These are phyloP conservation scores for Tipula helvola DNA, from an alignment of 2,888 invertebrate species.

Conservation along the genomic window DNA sequence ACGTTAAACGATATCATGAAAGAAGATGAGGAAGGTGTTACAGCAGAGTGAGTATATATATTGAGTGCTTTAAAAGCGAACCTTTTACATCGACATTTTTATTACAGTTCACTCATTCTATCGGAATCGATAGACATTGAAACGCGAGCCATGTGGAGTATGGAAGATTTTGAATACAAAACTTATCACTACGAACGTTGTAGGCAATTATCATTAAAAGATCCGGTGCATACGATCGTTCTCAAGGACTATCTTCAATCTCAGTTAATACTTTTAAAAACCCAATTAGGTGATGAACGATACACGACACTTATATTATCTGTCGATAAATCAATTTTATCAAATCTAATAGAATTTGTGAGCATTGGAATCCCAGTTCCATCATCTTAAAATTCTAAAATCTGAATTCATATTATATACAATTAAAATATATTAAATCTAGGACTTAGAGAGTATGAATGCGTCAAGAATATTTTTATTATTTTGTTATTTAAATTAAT, in stretches of 20 bases:
- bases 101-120: constrained; percentile 35
- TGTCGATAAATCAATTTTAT: constrained; percentile 58
- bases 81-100: not conserved
- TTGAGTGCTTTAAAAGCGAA: not conserved
- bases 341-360: constrained; percentile 51
- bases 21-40: constrained; percentile 52
- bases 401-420: not conserved
- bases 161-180: constrained; percentile 42
- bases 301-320: constrained; percentile 63
- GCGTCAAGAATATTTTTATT: not conserved
- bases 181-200: constrained; percentile 62
- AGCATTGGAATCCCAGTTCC: constrained; percentile 20
- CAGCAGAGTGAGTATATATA: constrained; percentile 40
- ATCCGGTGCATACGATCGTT: constrained; percentile 70
- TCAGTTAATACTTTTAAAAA: constrained; percentile 58
- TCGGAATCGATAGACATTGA: constrained; percentile 33
- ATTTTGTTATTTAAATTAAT: not conserved
- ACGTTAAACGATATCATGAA: constrained; percentile 69
- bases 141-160: constrained; percentile 24
- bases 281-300: constrained; percentile 59
- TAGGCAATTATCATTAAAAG: constrained; percentile 50
- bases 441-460: not conserved
- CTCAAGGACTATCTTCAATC: constrained; percentile 57
- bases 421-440: not conserved
- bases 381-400: not conserved